phyloP scores from a whole-genome alignment of 1,140 invertebrate species.

The Paraescarpia echinospica region DNA sequence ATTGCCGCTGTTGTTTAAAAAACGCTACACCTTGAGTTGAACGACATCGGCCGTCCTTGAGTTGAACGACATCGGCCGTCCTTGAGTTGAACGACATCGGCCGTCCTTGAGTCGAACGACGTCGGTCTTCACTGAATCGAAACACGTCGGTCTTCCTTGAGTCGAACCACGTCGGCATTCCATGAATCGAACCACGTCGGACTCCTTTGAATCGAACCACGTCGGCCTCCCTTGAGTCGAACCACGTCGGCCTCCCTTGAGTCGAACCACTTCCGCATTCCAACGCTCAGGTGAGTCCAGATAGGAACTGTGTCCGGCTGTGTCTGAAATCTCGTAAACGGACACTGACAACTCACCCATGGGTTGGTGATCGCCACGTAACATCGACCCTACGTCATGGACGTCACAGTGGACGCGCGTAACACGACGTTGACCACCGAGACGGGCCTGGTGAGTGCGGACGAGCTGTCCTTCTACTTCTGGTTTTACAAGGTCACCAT shows the following conservation, averaged over 20 bases:
- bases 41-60: background rate
- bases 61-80: too few species aligned
- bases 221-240: background rate
- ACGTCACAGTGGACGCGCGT: background rate
- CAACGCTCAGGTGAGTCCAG: background rate
- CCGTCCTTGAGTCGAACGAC: background rate
- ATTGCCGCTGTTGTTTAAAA: background rate
- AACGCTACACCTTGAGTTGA: too few species aligned
- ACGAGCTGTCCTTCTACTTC: conserved; percentile 3
- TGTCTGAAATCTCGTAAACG: background rate
- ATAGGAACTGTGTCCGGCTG: too few species aligned
- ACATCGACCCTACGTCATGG: background rate
- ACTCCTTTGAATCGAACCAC: background rate
- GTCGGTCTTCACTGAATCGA: background rate
- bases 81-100: background rate
- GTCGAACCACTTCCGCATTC: background rate
- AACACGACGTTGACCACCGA: background rate
- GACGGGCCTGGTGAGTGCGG: background rate
- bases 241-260: too few species aligned
- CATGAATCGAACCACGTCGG: background rate
- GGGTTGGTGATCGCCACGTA: background rate
- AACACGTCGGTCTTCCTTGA: too few species aligned
- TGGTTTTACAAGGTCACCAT: conserved; percentile 25
- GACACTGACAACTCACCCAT: background rate
- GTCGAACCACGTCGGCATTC: background rate